Evolutionary conservation across 2,888 invertebrate species (phyloP).

Genomic region (Malacosoma neustria): DNA sequence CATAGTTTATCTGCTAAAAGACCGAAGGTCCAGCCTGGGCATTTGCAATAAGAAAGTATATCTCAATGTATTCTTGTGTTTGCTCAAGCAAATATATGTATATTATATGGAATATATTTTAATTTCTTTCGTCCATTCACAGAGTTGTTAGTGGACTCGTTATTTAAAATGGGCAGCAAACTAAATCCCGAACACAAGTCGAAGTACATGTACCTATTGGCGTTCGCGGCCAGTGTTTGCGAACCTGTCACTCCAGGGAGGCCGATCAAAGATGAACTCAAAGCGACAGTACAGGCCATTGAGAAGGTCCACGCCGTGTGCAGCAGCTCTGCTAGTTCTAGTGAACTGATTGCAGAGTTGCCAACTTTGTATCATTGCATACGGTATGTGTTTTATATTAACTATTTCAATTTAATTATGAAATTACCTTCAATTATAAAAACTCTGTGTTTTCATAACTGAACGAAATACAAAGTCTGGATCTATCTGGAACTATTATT

Average conservation of each 20-base stretch:
- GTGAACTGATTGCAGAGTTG: conserved; percentile 94
- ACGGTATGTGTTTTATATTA: conserved; percentile 69
- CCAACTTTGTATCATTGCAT: conserved; percentile 93
- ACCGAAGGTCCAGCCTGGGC: too few relatives aligned
- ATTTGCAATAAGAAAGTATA: too few relatives aligned
- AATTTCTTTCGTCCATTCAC: too few relatives aligned
- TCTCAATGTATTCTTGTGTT: too few relatives aligned
- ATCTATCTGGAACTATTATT: too few relatives aligned
- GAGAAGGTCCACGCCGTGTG: conserved; percentile 95
- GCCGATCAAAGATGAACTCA: conserved; percentile 92
- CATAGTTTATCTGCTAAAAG: too few relatives aligned
- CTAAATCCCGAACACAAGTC: conserved; percentile 97
- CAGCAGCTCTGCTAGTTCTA: conserved; percentile 92
- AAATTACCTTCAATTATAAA: too few relatives aligned
- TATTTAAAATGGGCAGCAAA: conserved; percentile 96
- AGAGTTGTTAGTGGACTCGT: conserved; percentile 92
- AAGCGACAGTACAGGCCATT: conserved; percentile 91
- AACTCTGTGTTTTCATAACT: too few relatives aligned
- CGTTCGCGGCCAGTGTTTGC: conserved; percentile 95
- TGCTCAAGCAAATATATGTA: too few relatives aligned
- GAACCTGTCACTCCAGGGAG: conserved; percentile 80
- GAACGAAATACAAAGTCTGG: too few relatives aligned
- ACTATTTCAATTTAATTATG: too few relatives aligned
- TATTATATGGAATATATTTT: too few relatives aligned
- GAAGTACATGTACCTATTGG: conserved; percentile 95